Evolutionary conservation across 1,140 invertebrate genomes (phyloP).

Genomic region (Chironomus tepperi): DNA sequence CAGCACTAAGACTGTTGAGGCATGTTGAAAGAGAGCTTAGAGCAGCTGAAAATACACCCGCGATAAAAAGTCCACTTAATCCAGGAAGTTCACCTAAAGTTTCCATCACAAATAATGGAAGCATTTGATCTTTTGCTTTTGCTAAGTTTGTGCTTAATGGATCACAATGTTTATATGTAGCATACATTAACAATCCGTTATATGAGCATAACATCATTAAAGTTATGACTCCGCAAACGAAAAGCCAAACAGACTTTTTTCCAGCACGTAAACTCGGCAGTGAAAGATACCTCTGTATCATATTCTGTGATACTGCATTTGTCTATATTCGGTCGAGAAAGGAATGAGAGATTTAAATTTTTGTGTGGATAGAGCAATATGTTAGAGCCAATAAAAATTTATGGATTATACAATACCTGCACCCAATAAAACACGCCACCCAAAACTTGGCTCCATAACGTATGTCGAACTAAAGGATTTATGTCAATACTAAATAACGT

Average conservation of each 20-base stretch:
- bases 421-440: conserved; percentile 74
- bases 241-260: conserved; percentile 50
- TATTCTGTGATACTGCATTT: conserved; percentile 71
- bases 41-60: conserved; percentile 60
- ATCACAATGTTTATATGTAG: conserved; percentile 63
- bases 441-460: conserved; percentile 67
- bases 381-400: no score
- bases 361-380: no score
- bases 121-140: conserved; percentile 41
- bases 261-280: conserved; percentile 55
- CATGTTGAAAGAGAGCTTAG: conserved; percentile 68
- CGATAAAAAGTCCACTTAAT: conserved; percentile 57
- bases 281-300: conserved; percentile 59
- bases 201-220: conserved; percentile 53
- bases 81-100: conserved; percentile 49
- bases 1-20: conserved; percentile 63
- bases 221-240: conserved; percentile 45
- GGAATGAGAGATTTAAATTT: no score
- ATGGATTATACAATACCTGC: conserved; percentile 27
- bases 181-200: conserved; percentile 66
- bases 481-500: conserved; percentile 47
- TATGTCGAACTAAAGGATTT: conserved; percentile 68
- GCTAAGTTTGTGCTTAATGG: conserved; percentile 51
- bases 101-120: conserved; percentile 56
- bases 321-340: conserved; percentile 32